phyloP scores from a whole-genome alignment of 2,797 vertebrate species.

The Pelobates cultripes region DNA sequence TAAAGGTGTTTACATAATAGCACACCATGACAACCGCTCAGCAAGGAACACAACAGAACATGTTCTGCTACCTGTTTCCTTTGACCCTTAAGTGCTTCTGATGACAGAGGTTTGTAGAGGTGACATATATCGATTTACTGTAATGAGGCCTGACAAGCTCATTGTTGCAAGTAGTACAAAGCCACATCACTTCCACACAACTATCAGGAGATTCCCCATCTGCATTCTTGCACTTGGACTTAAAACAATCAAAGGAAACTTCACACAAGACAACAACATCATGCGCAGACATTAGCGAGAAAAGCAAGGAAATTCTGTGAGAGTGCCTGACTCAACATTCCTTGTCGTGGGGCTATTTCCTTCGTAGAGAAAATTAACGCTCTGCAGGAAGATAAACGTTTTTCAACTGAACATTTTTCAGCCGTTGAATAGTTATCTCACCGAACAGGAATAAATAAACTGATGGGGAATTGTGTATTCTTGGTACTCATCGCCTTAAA shows the following conservation, averaged over 20 bases:
- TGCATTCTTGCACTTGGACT: constrained; percentile 51
- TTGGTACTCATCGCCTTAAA: too few species aligned
- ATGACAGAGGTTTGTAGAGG: background rate
- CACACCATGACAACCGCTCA: background rate
- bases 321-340: constrained; percentile 38
- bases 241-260: constrained; percentile 51
- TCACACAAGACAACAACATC: constrained; percentile 43
- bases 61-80: constrained; percentile 27
- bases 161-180: constrained; percentile 33
- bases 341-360: constrained; percentile 1
- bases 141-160: constrained; percentile 25
- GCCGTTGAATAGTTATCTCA: too few species aligned
- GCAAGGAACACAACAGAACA: background rate
- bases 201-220: constrained; percentile 50
- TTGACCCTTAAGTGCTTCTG: background rate
- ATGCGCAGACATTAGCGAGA: constrained; percentile 39
- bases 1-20: background rate
- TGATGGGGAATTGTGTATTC: too few species aligned
- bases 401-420: too few species aligned
- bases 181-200: constrained; percentile 39
- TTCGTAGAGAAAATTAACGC: constrained; percentile 45
- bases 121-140: constrained; percentile 33
- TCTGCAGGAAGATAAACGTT: constrained; percentile 18
- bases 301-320: constrained; percentile 51
- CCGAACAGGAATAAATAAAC: too few species aligned